Percentiles rank a stretch among this genome's conserved stretches.
phyloP scores from a whole-genome alignment of 30 jellyfish, hydroid and myxozoan genomes.

The Rhopilema esculentum region DNA sequence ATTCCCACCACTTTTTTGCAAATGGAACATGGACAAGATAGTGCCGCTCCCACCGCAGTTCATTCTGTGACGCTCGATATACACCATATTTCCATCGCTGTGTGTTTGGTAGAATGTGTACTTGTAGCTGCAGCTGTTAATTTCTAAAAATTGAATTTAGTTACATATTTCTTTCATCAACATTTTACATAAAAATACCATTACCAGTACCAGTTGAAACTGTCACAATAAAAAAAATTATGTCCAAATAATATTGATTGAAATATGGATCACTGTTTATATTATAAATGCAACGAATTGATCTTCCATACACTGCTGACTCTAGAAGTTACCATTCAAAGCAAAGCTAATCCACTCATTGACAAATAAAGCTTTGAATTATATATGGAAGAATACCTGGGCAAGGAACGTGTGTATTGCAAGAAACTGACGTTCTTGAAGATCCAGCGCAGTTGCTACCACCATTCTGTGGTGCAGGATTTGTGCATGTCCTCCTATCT shows the following conservation, averaged over 20 bases:
- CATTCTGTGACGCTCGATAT: conserved; percentile 49
- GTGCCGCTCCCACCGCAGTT: conserved; percentile 39
- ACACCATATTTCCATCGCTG: conserved; percentile 54
- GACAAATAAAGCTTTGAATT: too few species aligned
- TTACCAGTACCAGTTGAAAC: too few species aligned
- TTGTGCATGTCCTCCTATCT: conserved; percentile 27
- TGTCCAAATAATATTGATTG: too few species aligned
- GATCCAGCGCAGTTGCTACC: conserved; percentile 38
- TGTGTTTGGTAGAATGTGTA: conserved; percentile 37
- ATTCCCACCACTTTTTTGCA: conserved; percentile 35
- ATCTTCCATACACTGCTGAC: too few species aligned
- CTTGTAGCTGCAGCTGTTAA: conserved; percentile 44
- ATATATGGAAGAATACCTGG: too few species aligned
- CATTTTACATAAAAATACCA: too few species aligned
- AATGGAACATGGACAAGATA: conserved; percentile 22
- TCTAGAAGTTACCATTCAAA: too few species aligned
- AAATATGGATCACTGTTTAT: too few species aligned
- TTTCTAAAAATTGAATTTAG: background rate
- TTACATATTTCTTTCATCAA: background rate
- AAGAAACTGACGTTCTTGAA: background rate
- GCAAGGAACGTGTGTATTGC: conserved; percentile 36
- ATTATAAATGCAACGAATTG: too few species aligned
- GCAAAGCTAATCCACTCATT: too few species aligned
- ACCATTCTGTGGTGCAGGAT: conserved; percentile 40
- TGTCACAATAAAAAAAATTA: too few species aligned